A percentile compares a stretch with the other conserved stretches of the same genome.
These are phyloP conservation scores for Tylochromis polylepis DNA, from an alignment of 2,113 vertebrate genomes.

Conservation along the genomic window DNA sequence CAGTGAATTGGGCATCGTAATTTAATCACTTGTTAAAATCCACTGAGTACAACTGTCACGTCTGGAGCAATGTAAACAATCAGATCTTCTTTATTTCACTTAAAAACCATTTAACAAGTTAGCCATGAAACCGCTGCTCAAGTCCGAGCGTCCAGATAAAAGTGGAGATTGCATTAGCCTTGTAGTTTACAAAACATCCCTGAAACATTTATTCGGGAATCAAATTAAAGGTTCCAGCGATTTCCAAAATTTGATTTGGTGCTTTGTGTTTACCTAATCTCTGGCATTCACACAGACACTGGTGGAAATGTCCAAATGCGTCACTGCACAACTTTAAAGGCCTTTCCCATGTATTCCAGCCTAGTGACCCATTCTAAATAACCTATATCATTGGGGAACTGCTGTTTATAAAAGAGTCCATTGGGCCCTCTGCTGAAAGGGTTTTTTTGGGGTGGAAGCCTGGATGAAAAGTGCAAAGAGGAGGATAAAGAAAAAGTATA, in stretches of 20 bases:
- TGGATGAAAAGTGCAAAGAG: slow-evolving; percentile 78
- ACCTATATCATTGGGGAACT: slow-evolving; percentile 77
- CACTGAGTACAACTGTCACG: neutral
- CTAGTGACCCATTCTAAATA: slow-evolving; percentile 90
- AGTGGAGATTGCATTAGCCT: slow-evolving; percentile 70
- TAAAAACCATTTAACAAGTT: slow-evolving; percentile 65
- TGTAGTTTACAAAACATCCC: slow-evolving; percentile 66
- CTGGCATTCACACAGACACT: slow-evolving; percentile 67
- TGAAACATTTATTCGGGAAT: slow-evolving; percentile 69
- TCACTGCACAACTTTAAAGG: slow-evolving; percentile 81
- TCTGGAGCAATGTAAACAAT: slow-evolving; percentile 19
- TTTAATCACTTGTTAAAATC: neutral
- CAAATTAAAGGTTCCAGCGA: slow-evolving; percentile 78
- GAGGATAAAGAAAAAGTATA: slow-evolving; percentile 81
- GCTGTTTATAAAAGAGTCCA: slow-evolving; percentile 81
- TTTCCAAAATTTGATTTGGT: slow-evolving; percentile 70
- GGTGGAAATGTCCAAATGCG: slow-evolving; percentile 75
- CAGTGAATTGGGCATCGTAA: fast-evolving
- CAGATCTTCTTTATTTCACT: slow-evolving; percentile 39
- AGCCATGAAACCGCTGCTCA: slow-evolving; percentile 46
- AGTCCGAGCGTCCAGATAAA: slow-evolving; percentile 32
- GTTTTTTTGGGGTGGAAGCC: slow-evolving; percentile 59
- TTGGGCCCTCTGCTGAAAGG: slow-evolving; percentile 80
- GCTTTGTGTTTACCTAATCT: slow-evolving; percentile 74
- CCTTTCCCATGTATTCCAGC: slow-evolving; percentile 75